Percentiles rank a stretch among this genome's conserved stretches.
These are phyloP conservation scores for Gonioctena quinquepunctata DNA, from an alignment of 1,140 invertebrate species.

Conservation along the genomic window DNA sequence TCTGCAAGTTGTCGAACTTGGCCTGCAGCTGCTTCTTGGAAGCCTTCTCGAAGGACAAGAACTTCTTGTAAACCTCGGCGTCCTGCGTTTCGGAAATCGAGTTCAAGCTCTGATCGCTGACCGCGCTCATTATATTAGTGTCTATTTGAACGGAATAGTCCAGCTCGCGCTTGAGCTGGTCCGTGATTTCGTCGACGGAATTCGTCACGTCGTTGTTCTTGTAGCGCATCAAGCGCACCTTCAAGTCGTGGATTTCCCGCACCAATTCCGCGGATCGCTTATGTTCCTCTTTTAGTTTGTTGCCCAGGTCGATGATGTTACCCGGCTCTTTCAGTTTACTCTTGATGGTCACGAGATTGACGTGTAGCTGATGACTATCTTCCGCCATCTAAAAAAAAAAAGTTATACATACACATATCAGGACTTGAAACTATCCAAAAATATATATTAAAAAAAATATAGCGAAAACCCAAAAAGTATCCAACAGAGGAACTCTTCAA, in stretches of 20 bases:
- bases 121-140: constrained; percentile 60
- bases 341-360: constrained; percentile 58
- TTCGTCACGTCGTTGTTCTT: constrained; percentile 33
- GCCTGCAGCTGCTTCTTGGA: background rate
- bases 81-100: constrained; percentile 39
- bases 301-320: constrained; percentile 55
- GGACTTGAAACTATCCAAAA: too few relatives aligned
- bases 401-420: too few relatives aligned
- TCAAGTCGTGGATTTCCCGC: constrained; percentile 51
- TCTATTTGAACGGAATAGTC: constrained; percentile 65
- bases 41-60: constrained; percentile 26
- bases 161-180: constrained; percentile 62
- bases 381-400: constrained; percentile 53
- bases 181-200: constrained; percentile 63
- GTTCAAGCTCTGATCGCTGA: constrained; percentile 34
- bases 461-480: too few relatives aligned
- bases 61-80: constrained; percentile 39
- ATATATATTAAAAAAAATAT: too few relatives aligned
- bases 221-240: constrained; percentile 39
- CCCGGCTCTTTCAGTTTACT: constrained; percentile 59
- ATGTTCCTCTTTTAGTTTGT: constrained; percentile 48
- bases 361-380: constrained; percentile 58
- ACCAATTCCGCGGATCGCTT: constrained; percentile 53
- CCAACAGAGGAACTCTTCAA: too few relatives aligned
- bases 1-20: constrained; percentile 34